A percentile compares a stretch with the other conserved stretches of the same genome.
Evolutionary conservation across 2,888 invertebrate genomes (phyloP).

Genomic region (Lasioglossum malachurum): DNA sequence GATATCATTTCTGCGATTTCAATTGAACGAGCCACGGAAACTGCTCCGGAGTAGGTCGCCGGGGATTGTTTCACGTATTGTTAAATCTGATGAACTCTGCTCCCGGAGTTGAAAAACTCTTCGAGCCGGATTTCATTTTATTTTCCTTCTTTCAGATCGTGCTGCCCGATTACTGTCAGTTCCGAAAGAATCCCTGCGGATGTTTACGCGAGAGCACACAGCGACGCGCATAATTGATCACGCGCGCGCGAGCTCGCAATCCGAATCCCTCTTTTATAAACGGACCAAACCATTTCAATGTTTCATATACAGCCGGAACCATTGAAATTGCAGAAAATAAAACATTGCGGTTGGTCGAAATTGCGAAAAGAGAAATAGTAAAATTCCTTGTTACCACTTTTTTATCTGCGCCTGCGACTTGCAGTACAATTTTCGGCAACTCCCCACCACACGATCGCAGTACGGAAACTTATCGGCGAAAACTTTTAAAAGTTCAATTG

Average conservation of each 20-base stretch:
- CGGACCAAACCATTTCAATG: background rate
- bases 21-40: conserved; percentile 36
- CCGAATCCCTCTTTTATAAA: background rate
- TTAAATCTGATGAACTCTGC: conserved; percentile 20
- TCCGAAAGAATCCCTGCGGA: background rate
- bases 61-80: conserved; percentile 20
- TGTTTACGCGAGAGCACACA: background rate
- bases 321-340: background rate
- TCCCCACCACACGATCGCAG: background rate
- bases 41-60: conserved; percentile 10
- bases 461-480: background rate
- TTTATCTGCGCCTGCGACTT: too few relatives aligned
- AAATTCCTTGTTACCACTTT: too few relatives aligned
- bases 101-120: background rate
- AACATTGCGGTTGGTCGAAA: background rate
- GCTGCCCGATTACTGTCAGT: background rate
- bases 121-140: background rate
- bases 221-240: background rate
- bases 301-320: background rate
- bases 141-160: background rate
- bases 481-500: conserved; percentile 11
- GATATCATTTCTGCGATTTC: conserved; percentile 47
- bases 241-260: background rate
- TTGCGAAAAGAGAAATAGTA: background rate
- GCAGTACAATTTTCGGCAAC: background rate